Conservation (phyloP, 2,888 invertebrate species). For the Tenthredo mesomela region DNA sequence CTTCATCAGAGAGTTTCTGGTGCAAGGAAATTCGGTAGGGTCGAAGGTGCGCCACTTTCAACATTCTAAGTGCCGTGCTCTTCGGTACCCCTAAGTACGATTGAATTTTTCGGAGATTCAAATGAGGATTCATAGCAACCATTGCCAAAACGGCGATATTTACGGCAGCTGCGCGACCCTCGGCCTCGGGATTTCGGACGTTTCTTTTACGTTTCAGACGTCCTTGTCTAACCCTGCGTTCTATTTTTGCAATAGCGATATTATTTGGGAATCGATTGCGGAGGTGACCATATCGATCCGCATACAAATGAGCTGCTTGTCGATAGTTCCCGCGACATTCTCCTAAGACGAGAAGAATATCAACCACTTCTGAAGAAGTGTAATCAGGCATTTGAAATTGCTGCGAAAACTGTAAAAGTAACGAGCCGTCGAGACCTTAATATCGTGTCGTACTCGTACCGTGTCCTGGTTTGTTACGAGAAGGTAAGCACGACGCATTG, state of each 20-base stretch:
- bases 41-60: neutral
- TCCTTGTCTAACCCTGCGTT: neutral
- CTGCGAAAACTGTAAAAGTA: slow-evolving; percentile 13
- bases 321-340: slow-evolving; percentile 42
- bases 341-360: slow-evolving; percentile 54
- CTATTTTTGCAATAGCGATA: neutral
- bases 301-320: neutral
- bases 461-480: neutral
- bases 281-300: neutral
- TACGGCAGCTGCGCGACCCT: neutral
- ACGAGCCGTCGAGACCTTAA: slow-evolving; percentile 1
- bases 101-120: neutral
- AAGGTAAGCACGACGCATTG: neutral
- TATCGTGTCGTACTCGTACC: slow-evolving; percentile 9
- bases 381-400: slow-evolving; percentile 52
- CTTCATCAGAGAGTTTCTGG: neutral
- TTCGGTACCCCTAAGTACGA: neutral
- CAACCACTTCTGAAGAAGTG: slow-evolving; percentile 51
- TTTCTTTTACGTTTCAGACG: neutral
- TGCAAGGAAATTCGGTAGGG: neutral
- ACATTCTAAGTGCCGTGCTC: neutral
- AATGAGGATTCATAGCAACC: slow-evolving; percentile 6
- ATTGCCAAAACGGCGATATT: slow-evolving; percentile 21
- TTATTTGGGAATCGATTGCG: slow-evolving; percentile 10
- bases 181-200: slow-evolving; percentile 17